Evolutionary conservation across 2,888 invertebrate species (phyloP), one percentile per base, ranked within the genome.

Genomic region (Plemyria rubiginata): DNA sequence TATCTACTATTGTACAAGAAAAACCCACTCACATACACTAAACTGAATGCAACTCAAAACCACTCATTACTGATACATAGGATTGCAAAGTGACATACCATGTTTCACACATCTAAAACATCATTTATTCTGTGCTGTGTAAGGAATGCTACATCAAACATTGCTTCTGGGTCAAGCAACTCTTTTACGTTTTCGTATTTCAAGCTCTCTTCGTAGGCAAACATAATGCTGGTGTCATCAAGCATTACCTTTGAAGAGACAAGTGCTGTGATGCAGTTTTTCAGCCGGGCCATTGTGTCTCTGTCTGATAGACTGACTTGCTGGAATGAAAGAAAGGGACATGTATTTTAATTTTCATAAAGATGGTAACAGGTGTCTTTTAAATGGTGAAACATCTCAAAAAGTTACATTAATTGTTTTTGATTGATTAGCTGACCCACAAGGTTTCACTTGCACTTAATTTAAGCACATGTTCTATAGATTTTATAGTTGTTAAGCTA

Each of bases 201-300:
- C 45, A 95, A 85, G 6, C 99, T 98, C 79, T 97, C 97, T 73
- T 98, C 98, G 84, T 95, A 99, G 0, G 98, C 98, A 81, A 97
- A 97, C 72, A 96, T 94, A 51, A 99, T 97, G 77, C 97, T 98
- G 0, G 98, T 98, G 80, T 99, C 98, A 75, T 96, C 98, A 2
- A 99, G 88, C 94, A 98, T 96, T 90, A 99, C 96, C 81, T 97
- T 97, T 70, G 97, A 96, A 28, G 97, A 95, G 0, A 97, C 96
- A 58, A 99, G 89, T 0, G 97, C 96, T 51, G 96, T 87, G 67
- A 99, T 96, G 81, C 98, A 98, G 86, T 99, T 99, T 59, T 97
- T 95, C 28, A 99, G 87, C 61, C 99, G 94, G 0, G 96, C 96
- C 79, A 99, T 97, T n/a, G 96, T 95, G 87, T 97, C 96, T 57